A percentile compares a stretch with the other conserved stretches of the same genome.
phyloP scores from a whole-genome alignment of 2,113 vertebrate species.

The Channa maculata region DNA sequence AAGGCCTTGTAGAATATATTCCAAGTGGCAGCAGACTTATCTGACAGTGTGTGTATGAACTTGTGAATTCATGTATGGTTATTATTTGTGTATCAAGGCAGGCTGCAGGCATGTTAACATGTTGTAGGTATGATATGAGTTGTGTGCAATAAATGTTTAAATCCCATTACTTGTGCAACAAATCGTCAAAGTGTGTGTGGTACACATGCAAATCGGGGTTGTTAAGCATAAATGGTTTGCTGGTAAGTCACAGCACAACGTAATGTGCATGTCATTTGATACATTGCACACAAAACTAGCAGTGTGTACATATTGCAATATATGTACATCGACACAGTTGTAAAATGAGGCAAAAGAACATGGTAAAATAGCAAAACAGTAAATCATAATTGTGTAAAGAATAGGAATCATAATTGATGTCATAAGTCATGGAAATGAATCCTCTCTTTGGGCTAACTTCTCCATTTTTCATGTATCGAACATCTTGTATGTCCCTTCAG shows the following conservation, averaged over 20 bases:
- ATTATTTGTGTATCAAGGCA: slow-evolving; percentile 55
- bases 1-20: slow-evolving; percentile 50
- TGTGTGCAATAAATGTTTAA: slow-evolving; percentile 58
- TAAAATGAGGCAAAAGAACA: slow-evolving; percentile 22
- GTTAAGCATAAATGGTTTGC: slow-evolving; percentile 48
- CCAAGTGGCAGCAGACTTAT: slow-evolving; percentile 39
- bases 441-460: slow-evolving; percentile 50
- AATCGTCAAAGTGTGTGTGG: slow-evolving; percentile 41
- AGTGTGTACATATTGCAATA: slow-evolving; percentile 29
- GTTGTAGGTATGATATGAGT: slow-evolving; percentile 38
- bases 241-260: slow-evolving; percentile 41
- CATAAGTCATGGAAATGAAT: slow-evolving; percentile 36
- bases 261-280: slow-evolving; percentile 32
- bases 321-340: slow-evolving; percentile 25
- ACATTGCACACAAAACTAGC: slow-evolving; percentile 35
- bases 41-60: slow-evolving; percentile 37
- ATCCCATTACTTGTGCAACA: slow-evolving; percentile 45
- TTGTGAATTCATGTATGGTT: slow-evolving; percentile 46
- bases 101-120: slow-evolving; percentile 39
- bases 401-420: slow-evolving; percentile 8
- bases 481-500: slow-evolving; percentile 7
- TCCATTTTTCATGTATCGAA: slow-evolving; percentile 9
- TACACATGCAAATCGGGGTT: slow-evolving; percentile 38
- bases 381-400: slow-evolving; percentile 30
- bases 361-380: slow-evolving; percentile 16